phyloP scores from a whole-genome alignment of 2,113 vertebrate genomes.

The Raja brachyura region DNA sequence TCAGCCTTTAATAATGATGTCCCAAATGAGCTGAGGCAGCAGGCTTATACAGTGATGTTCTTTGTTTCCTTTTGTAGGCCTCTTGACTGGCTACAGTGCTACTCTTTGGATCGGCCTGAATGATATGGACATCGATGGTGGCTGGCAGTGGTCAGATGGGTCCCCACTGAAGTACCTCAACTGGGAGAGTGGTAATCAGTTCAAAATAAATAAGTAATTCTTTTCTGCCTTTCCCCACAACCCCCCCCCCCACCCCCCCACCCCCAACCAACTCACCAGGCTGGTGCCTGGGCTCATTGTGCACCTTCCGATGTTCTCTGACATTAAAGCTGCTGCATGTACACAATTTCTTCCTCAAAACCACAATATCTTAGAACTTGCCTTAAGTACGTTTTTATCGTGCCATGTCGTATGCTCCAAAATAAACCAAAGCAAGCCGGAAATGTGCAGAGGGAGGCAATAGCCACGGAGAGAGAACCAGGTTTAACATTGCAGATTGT shows the following conservation, averaged over 20 bases:
- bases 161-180: slow-evolving; percentile 93
- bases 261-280: not conserved
- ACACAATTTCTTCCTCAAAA: not conserved
- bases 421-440: no score
- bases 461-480: no score
- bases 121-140: slow-evolving; percentile 84
- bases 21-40: not conserved
- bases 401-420: not conserved
- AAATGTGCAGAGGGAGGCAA: no score
- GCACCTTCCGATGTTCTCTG: not conserved
- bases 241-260: not conserved
- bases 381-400: not conserved
- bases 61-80: slow-evolving; percentile 54
- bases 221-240: not conserved
- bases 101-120: slow-evolving; percentile 92
- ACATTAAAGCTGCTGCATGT: not conserved
- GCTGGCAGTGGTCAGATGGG: slow-evolving; percentile 94
- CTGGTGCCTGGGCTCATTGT: not conserved
- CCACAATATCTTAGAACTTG: not conserved
- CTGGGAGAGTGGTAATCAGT: slow-evolving; percentile 82
- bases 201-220: not conserved
- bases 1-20: no score
- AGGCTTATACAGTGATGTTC: not conserved
- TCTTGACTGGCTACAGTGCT: slow-evolving; percentile 82
- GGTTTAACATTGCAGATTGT: no score